These are phyloP conservation scores for Chelonus insularis DNA, from an alignment of 1,140 invertebrate species.

Conservation along the genomic window DNA sequence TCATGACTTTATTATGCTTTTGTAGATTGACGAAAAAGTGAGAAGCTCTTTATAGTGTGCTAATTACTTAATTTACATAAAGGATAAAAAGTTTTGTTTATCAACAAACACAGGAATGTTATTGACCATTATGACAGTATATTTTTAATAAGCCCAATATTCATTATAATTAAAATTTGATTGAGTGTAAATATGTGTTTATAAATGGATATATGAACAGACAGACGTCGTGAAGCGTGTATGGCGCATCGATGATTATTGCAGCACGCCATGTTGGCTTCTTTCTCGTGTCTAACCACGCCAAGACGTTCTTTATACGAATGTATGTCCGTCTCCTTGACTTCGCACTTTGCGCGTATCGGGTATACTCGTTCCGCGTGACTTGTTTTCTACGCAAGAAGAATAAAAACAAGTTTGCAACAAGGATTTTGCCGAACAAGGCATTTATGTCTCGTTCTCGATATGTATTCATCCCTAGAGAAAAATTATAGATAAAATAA, in stretches of 20 bases:
- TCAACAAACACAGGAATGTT: too few species aligned
- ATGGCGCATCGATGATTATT: conserved; percentile 17
- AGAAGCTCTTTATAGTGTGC: too few species aligned
- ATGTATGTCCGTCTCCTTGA: conserved; percentile 14
- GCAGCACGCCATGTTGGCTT: conserved; percentile 7
- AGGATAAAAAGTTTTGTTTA: too few species aligned
- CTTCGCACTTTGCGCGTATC: conserved; percentile 19
- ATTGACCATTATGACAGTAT: too few species aligned
- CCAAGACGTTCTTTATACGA: conserved; percentile 4
- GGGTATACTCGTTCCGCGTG: conserved; percentile 15
- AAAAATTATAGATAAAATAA: background rate
- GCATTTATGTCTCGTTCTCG: conserved; percentile 2
- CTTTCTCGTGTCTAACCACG: conserved; percentile 9
- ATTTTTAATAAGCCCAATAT: too few species aligned
- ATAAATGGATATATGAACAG: background rate
- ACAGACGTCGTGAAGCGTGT: conserved; percentile 5
- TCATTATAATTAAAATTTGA: too few species aligned
- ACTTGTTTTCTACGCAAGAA: conserved; percentile 5
- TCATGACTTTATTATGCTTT: too few species aligned
- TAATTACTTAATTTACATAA: too few species aligned
- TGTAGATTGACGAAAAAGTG: too few species aligned
- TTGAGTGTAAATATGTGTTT: background rate
- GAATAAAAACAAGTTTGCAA: conserved; percentile 19
- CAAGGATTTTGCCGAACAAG: conserved; percentile 19
- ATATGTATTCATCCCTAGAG: background rate